phyloP scores from a whole-genome alignment of 2,113 vertebrate genomes.

The Bubo scandiacus region DNA sequence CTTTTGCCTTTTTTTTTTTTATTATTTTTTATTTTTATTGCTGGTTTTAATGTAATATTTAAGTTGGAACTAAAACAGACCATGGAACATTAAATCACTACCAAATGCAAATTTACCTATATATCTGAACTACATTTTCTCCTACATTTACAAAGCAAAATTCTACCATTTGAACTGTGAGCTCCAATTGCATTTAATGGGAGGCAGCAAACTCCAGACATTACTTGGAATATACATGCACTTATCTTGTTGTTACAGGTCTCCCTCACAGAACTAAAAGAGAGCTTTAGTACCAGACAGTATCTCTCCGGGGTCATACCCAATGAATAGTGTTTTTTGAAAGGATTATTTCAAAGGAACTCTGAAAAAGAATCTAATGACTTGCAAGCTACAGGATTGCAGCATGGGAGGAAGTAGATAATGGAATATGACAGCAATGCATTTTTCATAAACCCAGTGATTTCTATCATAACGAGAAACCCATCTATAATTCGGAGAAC shows the following conservation, averaged over 20 bases:
- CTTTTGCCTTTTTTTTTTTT: background rate
- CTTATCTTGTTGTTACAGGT: slow-evolving; percentile 68
- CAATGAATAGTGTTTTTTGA: slow-evolving; percentile 57
- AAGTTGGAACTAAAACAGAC: slow-evolving; percentile 62
- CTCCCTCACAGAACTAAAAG: slow-evolving; percentile 28
- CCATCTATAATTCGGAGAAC: slow-evolving; percentile 47
- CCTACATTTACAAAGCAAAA: slow-evolving; percentile 64
- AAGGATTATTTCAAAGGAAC: slow-evolving; percentile 60
- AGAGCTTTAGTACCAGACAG: slow-evolving; percentile 55
- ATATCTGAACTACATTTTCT: slow-evolving; percentile 56
- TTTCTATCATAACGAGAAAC: slow-evolving; percentile 53
- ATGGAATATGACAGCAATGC: slow-evolving; percentile 65
- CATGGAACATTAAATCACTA: slow-evolving; percentile 57
- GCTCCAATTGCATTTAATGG: slow-evolving; percentile 47
- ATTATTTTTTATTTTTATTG: background rate
- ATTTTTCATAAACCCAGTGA: slow-evolving; percentile 60
- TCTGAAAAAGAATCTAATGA: slow-evolving; percentile 57
- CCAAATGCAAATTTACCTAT: slow-evolving; percentile 65
- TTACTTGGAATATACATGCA: slow-evolving; percentile 50
- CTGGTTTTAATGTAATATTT: slow-evolving; percentile 64
- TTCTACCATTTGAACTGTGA: slow-evolving; percentile 45
- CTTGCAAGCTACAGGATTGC: slow-evolving; percentile 60
- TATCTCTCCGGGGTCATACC: slow-evolving; percentile 56
- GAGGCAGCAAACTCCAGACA: slow-evolving; percentile 42
- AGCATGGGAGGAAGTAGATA: slow-evolving; percentile 61